These are phyloP conservation scores for Pseudopipra pipra DNA, from an alignment of 2,113 vertebrate genomes.

Conservation along the genomic window DNA sequence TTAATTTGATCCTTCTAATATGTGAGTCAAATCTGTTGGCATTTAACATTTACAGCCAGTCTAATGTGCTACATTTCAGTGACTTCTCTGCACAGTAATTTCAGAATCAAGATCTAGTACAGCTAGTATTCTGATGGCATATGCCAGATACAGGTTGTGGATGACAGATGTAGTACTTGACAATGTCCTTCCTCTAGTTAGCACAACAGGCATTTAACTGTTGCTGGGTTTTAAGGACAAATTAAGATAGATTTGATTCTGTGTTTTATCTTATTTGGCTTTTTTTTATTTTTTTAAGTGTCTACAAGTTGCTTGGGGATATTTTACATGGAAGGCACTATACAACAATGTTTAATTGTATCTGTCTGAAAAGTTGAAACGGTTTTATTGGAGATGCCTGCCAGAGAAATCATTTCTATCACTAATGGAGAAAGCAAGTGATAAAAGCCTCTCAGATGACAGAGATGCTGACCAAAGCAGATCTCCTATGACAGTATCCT, in stretches of 20 bases:
- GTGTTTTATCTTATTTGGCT: neutral
- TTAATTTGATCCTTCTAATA: constrained; percentile 27
- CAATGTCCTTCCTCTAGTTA: neutral
- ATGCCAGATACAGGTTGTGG: neutral
- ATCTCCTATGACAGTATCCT: neutral
- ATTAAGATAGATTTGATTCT: neutral
- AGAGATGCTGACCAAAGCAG: constrained; percentile 13
- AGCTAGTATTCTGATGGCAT: neutral
- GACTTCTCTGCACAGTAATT: neutral
- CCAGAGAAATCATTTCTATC: constrained; percentile 48
- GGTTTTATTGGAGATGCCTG: constrained; percentile 35
- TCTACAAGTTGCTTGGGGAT: constrained; percentile 26
- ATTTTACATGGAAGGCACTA: constrained; percentile 1
- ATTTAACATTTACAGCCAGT: constrained; percentile 40
- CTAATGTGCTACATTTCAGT: constrained; percentile 29
- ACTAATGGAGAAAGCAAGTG: constrained; percentile 40
- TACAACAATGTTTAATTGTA: neutral
- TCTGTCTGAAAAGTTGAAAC: constrained; percentile 29
- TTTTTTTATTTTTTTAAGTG: neutral
- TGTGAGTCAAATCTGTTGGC: constrained; percentile 23
- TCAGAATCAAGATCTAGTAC: neutral
- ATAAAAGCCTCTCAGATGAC: constrained; percentile 14
- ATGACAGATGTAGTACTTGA: neutral
- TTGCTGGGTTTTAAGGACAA: constrained; percentile 10
- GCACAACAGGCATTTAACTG: neutral